A percentile compares a stretch with the other conserved stretches of the same genome.
These are phyloP conservation scores for Cyanoramphus novaezelandiae DNA, from an alignment of 2,113 vertebrate genomes.

Conservation along the genomic window DNA sequence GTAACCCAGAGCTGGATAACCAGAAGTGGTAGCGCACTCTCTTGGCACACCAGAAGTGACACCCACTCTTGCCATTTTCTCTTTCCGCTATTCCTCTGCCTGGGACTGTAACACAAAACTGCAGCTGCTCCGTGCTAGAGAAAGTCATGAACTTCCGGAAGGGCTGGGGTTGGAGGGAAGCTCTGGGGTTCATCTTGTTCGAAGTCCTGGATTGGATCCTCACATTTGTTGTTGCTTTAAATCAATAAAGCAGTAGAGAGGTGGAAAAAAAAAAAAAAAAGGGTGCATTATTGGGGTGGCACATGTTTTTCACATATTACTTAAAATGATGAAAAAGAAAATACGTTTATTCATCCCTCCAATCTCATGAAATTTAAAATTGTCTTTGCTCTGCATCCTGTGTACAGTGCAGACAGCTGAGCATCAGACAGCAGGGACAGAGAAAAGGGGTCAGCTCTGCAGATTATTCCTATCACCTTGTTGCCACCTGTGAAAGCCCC, in stretches of 20 bases:
- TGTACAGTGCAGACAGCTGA: neutral
- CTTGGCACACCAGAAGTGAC: neutral
- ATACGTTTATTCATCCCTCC: neutral
- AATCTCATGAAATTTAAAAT: neutral
- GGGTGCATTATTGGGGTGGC: rapidly evolving
- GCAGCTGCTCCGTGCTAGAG: neutral
- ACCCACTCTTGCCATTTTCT: neutral
- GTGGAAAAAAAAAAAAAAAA: neutral
- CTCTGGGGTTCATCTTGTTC: neutral
- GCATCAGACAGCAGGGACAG: neutral
- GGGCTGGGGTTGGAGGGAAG: neutral
- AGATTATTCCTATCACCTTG: neutral
- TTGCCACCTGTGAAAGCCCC: neutral
- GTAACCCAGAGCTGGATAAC: neutral
- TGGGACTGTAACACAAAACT: neutral
- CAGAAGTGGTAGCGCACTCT: too few species aligned
- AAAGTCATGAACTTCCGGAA: neutral
- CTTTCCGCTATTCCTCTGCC: neutral
- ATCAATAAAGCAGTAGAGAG: neutral
- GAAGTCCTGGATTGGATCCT: neutral
- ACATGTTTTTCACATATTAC: neutral
- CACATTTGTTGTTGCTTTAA: neutral
- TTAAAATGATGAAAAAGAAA: neutral
- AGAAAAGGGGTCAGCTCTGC: neutral
- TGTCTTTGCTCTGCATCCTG: neutral